Evolutionary conservation across 2,113 vertebrate species (phyloP).

Genomic region (Paralichthys olivaceus): DNA sequence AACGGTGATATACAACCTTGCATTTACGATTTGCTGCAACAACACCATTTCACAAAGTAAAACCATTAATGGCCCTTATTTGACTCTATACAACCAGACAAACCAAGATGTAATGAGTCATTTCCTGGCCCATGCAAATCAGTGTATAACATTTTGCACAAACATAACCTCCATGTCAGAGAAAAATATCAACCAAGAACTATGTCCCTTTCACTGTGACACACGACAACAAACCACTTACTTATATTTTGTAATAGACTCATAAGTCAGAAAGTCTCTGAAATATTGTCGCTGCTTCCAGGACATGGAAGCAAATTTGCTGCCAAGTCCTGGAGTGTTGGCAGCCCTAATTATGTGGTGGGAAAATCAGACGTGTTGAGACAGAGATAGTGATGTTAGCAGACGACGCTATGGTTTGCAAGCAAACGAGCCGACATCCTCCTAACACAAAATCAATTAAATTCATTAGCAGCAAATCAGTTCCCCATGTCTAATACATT

Average conservation of each 20-base stretch:
- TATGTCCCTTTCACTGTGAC: not conserved
- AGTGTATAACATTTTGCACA: not conserved
- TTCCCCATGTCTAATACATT: constrained; percentile 34
- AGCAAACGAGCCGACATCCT: constrained; percentile 27
- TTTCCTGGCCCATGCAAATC: not conserved
- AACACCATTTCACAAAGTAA: no score
- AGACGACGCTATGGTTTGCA: not conserved
- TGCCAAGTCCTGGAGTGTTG: not conserved
- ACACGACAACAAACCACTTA: not conserved
- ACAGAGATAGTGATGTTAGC: constrained; percentile 14
- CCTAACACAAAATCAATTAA: constrained; percentile 41
- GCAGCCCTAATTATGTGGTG: constrained; percentile 26
- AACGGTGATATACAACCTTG: no score
- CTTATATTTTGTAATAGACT: not conserved
- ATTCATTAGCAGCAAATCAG: constrained; percentile 22
- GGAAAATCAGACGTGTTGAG: constrained; percentile 29
- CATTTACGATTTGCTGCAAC: no score
- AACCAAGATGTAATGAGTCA: not conserved
- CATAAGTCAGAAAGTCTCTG: constrained; percentile 2
- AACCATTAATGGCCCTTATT: not conserved
- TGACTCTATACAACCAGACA: not conserved
- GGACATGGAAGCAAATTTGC: not conserved
- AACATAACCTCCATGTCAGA: not conserved
- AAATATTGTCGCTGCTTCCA: not conserved
- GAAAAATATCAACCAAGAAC: constrained; percentile 8